Evolutionary conservation across 2,113 vertebrate species (phyloP), one percentile per base, ranked within the genome.

Genomic region (Columba livia): DNA sequence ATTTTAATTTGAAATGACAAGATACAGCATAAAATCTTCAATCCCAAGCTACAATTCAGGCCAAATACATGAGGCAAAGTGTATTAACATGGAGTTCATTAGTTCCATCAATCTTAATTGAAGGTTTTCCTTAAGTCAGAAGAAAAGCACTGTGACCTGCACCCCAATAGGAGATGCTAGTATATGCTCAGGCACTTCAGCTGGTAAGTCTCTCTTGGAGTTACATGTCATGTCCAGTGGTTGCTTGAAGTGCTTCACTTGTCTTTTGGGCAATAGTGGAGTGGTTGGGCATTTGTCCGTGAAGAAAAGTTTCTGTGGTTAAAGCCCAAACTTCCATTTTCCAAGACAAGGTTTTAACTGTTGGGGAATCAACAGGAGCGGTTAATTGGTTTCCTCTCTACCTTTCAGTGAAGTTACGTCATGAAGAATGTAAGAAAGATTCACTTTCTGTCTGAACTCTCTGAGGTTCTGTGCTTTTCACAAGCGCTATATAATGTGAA

Each of bases 121-220:
- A 80, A 75, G 21, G 61, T 77, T 88, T 85, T 85, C 38, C 12
- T 88, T 24, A 44, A 82, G 36, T 42, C 26, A 32, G 31, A n/a
- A 72, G 28, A 57, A 87, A 93, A 86, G 6, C 5, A 53, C 15
- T 34, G 34, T 77, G 31, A 92, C 20, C 32, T 65, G 29, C 18
- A n/a, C 15, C 17, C 17, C 14, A 16, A 0, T 3, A 32, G 56
- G 26, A 73, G 6, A 28, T 44, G 16, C 26, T 21, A 53, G 0
- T 54, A 54, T 3, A 10, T 80, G 64, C 51, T 23, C 3, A 5
- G 36, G 34, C 4, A 21, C 24, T 83, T 67, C 12, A 60, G 25
- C 62, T 61, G 26, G 4, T 44, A 47, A 34, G 10, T 61, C 12
- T 64, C 6, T 48, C 25, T 38, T 67, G 26, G 29, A 57, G 50